Evolutionary conservation across 2,797 vertebrate genomes (phyloP).

Genomic region (Rhinichthys osculus): DNA sequence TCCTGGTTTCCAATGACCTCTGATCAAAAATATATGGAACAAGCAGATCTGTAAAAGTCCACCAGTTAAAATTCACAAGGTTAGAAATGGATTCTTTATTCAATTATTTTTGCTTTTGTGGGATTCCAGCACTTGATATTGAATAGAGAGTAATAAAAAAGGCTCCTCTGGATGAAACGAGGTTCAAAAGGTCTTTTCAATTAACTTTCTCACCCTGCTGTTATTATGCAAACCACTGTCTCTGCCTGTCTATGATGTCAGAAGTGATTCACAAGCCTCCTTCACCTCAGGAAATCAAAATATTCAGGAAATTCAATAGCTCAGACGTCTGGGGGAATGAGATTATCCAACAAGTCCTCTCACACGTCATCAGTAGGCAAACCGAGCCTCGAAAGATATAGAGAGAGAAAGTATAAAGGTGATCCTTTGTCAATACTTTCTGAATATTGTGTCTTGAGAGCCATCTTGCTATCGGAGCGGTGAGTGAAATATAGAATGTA

Average conservation of each 20-base stretch:
- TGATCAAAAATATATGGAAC: not conserved
- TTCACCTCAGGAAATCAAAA: conserved; percentile 13
- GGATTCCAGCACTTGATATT: not conserved
- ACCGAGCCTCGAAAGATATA: not conserved
- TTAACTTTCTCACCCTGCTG: not conserved
- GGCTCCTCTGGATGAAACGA: not conserved
- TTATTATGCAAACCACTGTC: not conserved
- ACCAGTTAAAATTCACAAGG: not conserved
- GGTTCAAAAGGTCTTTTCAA: conserved; percentile 4
- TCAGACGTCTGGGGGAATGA: conserved; percentile 1
- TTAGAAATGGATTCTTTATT: not conserved
- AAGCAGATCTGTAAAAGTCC: not conserved
- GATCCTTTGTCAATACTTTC: not conserved
- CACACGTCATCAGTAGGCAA: not conserved
- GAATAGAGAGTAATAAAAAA: not conserved
- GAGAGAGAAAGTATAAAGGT: not conserved
- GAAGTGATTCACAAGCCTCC: conserved; percentile 18
- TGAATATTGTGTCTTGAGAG: not conserved
- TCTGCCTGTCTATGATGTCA: conserved; percentile 1
- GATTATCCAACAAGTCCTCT: not conserved
- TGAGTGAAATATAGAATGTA: not conserved
- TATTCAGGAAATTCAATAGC: conserved; percentile 5
- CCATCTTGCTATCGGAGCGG: not conserved
- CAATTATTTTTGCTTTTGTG: not conserved
- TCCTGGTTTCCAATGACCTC: not conserved